A percentile compares a stretch with the other conserved stretches of the same genome.
phyloP scores from a whole-genome alignment of 2,888 invertebrate genomes.

The Cataglyphis rosenhaueri region DNA sequence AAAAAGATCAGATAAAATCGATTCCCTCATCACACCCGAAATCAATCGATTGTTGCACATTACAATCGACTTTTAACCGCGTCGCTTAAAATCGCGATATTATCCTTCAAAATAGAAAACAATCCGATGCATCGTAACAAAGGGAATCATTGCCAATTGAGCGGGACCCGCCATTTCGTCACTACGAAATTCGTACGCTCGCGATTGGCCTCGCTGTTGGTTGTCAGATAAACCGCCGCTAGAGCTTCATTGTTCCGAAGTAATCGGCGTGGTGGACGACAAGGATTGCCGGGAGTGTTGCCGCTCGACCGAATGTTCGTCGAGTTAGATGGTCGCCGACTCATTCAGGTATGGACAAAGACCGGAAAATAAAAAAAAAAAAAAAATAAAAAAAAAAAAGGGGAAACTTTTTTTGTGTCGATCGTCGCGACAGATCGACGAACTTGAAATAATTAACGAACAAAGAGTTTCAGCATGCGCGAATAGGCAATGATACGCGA shows the following conservation, averaged over 20 bases:
- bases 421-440: constrained; percentile 4
- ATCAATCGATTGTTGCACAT: constrained; percentile 37
- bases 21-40: neutral
- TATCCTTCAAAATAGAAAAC: constrained; percentile 32
- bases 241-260: constrained; percentile 62
- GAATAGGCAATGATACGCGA: constrained; percentile 18
- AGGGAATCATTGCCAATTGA: constrained; percentile 55
- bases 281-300: constrained; percentile 34
- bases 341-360: constrained; percentile 18
- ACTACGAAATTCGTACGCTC: constrained; percentile 56
- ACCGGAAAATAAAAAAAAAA: neutral
- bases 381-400: neutral
- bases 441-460: constrained; percentile 12
- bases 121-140: constrained; percentile 38
- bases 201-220: constrained; percentile 47
- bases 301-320: constrained; percentile 41
- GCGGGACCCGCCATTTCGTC: constrained; percentile 51
- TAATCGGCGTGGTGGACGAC: constrained; percentile 58
- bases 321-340: constrained; percentile 33
- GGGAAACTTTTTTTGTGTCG: neutral
- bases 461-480: neutral
- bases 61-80: constrained; percentile 41
- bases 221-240: constrained; percentile 51
- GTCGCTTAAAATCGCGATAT: constrained; percentile 45
- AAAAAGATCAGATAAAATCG: neutral